These are phyloP conservation scores for Ariolimax columbianus DNA, from an alignment of 2,888 invertebrate species.

Conservation along the genomic window DNA sequence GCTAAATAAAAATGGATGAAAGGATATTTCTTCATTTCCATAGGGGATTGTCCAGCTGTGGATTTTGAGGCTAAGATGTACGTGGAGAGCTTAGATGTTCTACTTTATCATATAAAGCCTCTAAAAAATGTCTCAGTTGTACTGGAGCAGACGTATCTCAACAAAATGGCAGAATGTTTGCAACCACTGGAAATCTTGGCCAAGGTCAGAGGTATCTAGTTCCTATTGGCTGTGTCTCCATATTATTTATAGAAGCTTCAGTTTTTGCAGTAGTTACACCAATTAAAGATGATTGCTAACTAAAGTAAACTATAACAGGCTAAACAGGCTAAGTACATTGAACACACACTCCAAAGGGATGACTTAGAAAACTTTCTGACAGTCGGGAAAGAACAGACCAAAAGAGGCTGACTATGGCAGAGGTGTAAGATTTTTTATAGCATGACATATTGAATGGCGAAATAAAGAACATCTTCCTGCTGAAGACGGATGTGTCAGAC, in stretches of 20 bases:
- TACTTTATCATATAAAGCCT: conserved; percentile 76
- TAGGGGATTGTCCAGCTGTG: conserved; percentile 76
- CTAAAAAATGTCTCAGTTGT: conserved; percentile 74
- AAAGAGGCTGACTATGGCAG: too few species aligned
- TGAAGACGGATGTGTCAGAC: too few species aligned
- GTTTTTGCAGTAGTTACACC: background rate
- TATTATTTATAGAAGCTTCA: background rate
- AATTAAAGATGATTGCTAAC: too few species aligned
- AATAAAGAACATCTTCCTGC: too few species aligned
- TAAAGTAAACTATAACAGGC: too few species aligned
- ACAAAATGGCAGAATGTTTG: conserved; percentile 77
- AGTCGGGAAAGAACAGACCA: too few species aligned
- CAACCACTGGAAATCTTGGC: conserved; percentile 71
- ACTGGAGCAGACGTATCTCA: conserved; percentile 76
- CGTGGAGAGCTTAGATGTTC: conserved; percentile 74
- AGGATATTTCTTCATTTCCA: background rate
- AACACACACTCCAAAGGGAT: too few species aligned
- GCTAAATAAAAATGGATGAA: background rate
- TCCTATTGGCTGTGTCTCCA: background rate
- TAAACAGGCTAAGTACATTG: too few species aligned
- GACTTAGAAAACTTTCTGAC: too few species aligned
- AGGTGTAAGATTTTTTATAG: too few species aligned
- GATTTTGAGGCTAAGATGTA: conserved; percentile 78
- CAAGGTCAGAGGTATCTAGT: conserved; percentile 61
- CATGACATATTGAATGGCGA: too few species aligned